Percentiles rank a stretch among this genome's conserved stretches.
Conservation (phyloP, 2,888 invertebrate genomes). For the Leuctra nigra region DNA sequence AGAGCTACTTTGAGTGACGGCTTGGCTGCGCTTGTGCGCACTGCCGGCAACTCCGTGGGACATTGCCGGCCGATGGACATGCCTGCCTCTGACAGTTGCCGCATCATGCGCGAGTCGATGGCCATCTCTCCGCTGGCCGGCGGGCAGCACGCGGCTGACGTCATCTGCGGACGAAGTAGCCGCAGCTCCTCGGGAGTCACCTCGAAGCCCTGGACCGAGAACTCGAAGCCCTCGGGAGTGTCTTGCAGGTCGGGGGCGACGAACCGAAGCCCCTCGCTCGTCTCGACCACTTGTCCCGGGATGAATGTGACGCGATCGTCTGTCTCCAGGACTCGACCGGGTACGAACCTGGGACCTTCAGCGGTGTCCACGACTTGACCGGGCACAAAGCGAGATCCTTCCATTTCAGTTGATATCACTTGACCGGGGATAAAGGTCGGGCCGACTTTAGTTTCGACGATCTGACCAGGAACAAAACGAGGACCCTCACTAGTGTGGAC, state of each 20-base stretch:
- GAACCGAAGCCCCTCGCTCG: constrained; percentile 51
- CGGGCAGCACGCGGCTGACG: constrained; percentile 32
- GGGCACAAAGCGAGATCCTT: constrained; percentile 53
- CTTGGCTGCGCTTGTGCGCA: constrained; percentile 44
- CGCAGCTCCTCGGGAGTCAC: constrained; percentile 45
- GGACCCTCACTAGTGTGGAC: constrained; percentile 63
- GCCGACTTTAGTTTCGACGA: constrained; percentile 65
- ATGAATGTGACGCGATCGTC: constrained; percentile 42
- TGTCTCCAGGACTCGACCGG: constrained; percentile 45
- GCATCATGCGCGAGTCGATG: constrained; percentile 57
- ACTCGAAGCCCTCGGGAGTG: constrained; percentile 58
- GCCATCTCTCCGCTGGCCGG: constrained; percentile 51
- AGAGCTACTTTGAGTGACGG: constrained; percentile 16
- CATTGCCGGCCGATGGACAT: constrained; percentile 60
- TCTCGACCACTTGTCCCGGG: constrained; percentile 47
- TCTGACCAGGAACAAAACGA: constrained; percentile 71
- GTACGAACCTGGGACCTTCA: constrained; percentile 57
- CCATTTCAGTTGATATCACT: constrained; percentile 58
- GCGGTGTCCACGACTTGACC: constrained; percentile 67
- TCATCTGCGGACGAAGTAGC: constrained; percentile 39
- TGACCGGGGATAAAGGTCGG: constrained; percentile 74
- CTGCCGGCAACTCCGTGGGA: constrained; percentile 52
- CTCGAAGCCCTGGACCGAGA: constrained; percentile 63
- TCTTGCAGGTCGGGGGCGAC: constrained; percentile 62
- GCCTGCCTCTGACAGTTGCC: constrained; percentile 60